phyloP scores from a whole-genome alignment of 2,113 vertebrate genomes.

The Polypterus bichir region DNA sequence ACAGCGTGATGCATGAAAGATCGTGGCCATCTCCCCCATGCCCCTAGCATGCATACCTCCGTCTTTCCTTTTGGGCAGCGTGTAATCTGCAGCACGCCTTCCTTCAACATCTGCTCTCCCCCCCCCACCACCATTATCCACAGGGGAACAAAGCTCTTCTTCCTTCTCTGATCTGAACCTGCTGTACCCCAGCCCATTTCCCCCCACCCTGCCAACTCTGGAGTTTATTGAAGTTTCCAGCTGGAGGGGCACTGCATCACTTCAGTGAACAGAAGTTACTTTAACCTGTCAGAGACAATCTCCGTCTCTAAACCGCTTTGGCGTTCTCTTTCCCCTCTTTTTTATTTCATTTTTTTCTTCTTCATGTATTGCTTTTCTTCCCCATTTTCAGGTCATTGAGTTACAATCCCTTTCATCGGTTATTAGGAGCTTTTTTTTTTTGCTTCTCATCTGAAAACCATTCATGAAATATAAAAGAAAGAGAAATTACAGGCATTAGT shows the following conservation, averaged over 20 bases:
- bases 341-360: constrained; percentile 22
- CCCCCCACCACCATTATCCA: constrained; percentile 13
- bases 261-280: constrained; percentile 34
- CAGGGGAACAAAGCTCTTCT: too few relatives aligned
- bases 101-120: constrained; percentile 17
- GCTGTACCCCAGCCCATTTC: constrained; percentile 3
- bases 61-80: constrained; percentile 17
- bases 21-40: constrained; percentile 8
- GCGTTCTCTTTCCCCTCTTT: constrained; percentile 33
- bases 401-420: constrained; percentile 31
- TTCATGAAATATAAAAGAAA: background rate
- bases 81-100: constrained; percentile 17
- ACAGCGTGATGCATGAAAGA: constrained; percentile 6
- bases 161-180: too few relatives aligned
- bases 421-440: background rate
- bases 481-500: too few relatives aligned
- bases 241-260: constrained; percentile 32
- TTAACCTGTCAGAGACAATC: constrained; percentile 58
- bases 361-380: constrained; percentile 15
- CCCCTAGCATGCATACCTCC: constrained; percentile 16
- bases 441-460: background rate
- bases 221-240: constrained; percentile 16
- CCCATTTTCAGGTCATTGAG: constrained; percentile 48
- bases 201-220: constrained; percentile 32
- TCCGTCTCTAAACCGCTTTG: constrained; percentile 39